A percentile compares a stretch with the other conserved stretches of the same genome.
phyloP scores from a whole-genome alignment of 2,888 invertebrate species.

The Dastarcus helophoroides region DNA sequence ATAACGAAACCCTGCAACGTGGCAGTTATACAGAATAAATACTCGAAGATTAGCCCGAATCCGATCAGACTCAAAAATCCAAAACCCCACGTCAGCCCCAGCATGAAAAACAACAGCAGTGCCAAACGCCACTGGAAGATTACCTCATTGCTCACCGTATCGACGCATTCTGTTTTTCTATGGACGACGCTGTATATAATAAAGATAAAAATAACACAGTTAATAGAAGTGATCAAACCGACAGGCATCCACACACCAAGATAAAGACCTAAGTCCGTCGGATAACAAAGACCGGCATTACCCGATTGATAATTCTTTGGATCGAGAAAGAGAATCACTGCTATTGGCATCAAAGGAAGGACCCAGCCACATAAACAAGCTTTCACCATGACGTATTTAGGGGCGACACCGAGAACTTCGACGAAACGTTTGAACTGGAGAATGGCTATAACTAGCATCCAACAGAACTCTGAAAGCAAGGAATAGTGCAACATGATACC shows the following conservation, averaged over 20 bases:
- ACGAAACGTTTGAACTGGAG: constrained; percentile 56
- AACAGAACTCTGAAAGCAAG: constrained; percentile 54
- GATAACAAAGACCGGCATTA: constrained; percentile 40
- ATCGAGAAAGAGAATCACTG: constrained; percentile 39
- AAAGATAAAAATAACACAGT: constrained; percentile 45
- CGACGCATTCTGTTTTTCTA: constrained; percentile 24
- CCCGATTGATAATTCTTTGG: constrained; percentile 39
- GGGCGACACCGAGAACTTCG: constrained; percentile 47
- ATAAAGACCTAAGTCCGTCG: constrained; percentile 43
- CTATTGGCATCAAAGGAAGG: constrained; percentile 43
- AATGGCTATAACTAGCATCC: constrained; percentile 61
- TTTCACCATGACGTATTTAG: constrained; percentile 38
- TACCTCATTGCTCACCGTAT: constrained; percentile 33
- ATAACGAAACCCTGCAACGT: constrained; percentile 50
- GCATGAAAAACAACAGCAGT: constrained; percentile 47
- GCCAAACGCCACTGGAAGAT: constrained; percentile 46
- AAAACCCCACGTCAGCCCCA: constrained; percentile 50
- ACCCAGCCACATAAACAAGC: constrained; percentile 55
- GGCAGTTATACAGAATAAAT: constrained; percentile 44
- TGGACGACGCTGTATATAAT: constrained; percentile 45
- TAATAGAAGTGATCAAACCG: constrained; percentile 41
- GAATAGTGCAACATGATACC: constrained; percentile 57
- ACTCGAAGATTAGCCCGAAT: constrained; percentile 26
- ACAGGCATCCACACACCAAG: constrained; percentile 46
- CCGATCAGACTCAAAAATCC: constrained; percentile 40